phyloP scores from a whole-genome alignment of 2,113 vertebrate species.

The Neotoma lepida region DNA sequence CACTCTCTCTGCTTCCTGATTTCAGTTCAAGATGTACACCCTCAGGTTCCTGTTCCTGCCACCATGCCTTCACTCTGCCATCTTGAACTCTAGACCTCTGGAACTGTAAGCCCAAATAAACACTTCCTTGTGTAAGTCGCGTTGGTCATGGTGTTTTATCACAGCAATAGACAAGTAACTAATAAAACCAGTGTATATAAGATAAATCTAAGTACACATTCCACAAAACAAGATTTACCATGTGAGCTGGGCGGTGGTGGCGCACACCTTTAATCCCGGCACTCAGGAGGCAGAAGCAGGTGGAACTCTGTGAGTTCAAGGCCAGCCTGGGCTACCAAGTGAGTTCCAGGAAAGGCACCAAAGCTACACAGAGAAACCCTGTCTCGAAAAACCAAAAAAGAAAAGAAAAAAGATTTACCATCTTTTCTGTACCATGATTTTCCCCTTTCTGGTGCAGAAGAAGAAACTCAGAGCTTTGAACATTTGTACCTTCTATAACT shows the following conservation, averaged over 20 bases:
- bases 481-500: neutral
- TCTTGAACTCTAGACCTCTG: neutral
- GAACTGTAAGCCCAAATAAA: neutral
- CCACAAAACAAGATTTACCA: neutral
- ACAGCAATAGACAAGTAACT: neutral
- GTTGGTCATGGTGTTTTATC: neutral
- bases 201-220: neutral
- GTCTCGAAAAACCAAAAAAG: too few species aligned
- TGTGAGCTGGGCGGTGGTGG: too few species aligned
- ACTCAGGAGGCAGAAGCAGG: too few species aligned
- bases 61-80: neutral
- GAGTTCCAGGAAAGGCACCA: too few species aligned
- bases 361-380: too few species aligned
- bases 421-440: neutral
- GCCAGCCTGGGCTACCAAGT: too few species aligned
- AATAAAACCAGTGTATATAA: neutral
- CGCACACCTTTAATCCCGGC: too few species aligned
- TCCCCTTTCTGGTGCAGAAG: neutral
- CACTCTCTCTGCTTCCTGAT: neutral
- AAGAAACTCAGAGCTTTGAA: neutral
- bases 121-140: neutral
- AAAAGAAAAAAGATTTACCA: neutral
- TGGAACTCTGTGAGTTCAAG: too few species aligned
- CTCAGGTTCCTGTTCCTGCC: neutral
- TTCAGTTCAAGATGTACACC: neutral